Conservation (phyloP, 1,140 invertebrate species). For the Diachasmimorpha longicaudata region DNA sequence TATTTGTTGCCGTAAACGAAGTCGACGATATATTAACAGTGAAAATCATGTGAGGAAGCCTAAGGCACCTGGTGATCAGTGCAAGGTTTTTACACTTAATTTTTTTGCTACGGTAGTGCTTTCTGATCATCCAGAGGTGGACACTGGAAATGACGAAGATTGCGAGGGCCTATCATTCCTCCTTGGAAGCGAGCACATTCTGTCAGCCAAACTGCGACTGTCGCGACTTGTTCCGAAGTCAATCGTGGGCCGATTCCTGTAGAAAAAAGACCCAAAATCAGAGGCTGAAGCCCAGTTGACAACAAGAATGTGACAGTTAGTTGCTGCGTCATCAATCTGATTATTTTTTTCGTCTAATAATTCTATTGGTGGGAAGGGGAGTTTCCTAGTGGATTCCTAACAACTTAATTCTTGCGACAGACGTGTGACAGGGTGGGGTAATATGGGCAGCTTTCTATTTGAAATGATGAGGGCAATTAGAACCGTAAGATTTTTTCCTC, state of each 20-base stretch:
- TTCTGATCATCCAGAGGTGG: slow-evolving; percentile 46
- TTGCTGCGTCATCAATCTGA: too few species aligned
- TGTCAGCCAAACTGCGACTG: slow-evolving; percentile 53
- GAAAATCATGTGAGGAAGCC: neutral
- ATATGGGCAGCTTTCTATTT: too few species aligned
- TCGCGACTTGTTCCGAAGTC: slow-evolving; percentile 46
- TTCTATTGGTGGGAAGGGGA: too few species aligned
- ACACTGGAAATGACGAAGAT: slow-evolving; percentile 56
- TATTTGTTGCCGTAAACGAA: too few species aligned
- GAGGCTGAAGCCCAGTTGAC: neutral
- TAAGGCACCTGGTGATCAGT: neutral
- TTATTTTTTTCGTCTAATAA: too few species aligned
- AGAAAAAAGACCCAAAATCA: neutral
- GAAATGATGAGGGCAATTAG: too few species aligned
- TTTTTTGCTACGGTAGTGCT: slow-evolving; percentile 20
- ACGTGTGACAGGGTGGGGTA: too few species aligned
- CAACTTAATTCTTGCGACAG: too few species aligned
- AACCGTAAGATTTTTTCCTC: too few species aligned
- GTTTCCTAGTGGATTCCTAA: too few species aligned
- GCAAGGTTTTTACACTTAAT: too few species aligned
- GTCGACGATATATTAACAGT: neutral
- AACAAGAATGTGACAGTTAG: too few species aligned
- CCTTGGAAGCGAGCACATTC: slow-evolving; percentile 56
- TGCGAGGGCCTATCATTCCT: slow-evolving; percentile 58
- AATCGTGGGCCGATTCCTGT: slow-evolving; percentile 54